These are phyloP conservation scores for Gopherus evgoodei DNA, from an alignment of 2,113 vertebrate genomes.

Conservation along the genomic window DNA sequence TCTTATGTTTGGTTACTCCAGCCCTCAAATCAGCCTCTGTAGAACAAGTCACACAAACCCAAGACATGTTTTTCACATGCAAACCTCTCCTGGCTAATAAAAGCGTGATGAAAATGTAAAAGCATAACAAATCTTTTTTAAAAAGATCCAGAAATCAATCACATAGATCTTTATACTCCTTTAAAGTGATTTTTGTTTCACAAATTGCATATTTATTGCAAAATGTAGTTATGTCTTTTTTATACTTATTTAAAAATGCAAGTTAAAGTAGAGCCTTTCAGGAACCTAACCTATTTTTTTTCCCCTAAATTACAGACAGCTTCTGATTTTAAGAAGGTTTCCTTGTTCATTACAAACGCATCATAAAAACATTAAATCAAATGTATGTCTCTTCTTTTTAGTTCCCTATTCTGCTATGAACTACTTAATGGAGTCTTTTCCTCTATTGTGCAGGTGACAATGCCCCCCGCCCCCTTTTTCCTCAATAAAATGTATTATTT, in stretches of 20 bases:
- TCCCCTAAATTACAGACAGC: not conserved
- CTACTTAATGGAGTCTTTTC: not conserved
- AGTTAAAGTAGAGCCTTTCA: not conserved
- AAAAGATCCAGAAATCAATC: slow-evolving; percentile 6
- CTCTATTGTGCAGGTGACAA: not conserved
- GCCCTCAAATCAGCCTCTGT: not conserved
- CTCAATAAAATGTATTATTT: not conserved
- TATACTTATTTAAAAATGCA: not conserved
- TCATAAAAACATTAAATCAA: not conserved
- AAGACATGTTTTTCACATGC: not conserved
- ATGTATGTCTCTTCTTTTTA: fast-evolving
- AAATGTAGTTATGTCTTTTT: slow-evolving; percentile 29
- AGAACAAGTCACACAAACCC: not conserved
- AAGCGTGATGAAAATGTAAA: slow-evolving; percentile 11
- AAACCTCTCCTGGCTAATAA: not conserved
- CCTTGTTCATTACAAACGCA: not conserved
- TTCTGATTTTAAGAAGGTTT: slow-evolving; percentile 4
- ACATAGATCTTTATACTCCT: not conserved
- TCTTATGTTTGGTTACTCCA: not conserved
- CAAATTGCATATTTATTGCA: slow-evolving; percentile 11
- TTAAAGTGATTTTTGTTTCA: not conserved
- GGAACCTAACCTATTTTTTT: not conserved
- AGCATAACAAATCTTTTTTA: not conserved
- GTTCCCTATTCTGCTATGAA: not conserved
- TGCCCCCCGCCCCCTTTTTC: not conserved